phyloP scores from a whole-genome alignment of 2,113 vertebrate genomes.

The Scortum barcoo region DNA sequence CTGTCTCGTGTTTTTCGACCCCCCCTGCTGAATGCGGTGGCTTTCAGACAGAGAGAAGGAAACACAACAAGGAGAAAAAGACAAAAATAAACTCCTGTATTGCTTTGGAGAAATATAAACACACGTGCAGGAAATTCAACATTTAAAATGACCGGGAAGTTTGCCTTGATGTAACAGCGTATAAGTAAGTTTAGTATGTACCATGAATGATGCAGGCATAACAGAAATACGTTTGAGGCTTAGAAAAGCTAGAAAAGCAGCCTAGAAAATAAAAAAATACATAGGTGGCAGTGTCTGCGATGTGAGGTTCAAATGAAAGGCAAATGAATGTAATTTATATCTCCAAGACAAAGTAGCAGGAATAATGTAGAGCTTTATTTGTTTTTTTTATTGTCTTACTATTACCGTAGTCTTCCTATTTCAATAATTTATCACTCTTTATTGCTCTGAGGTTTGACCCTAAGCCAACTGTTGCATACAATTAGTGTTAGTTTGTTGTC shows the following conservation, averaged over 20 bases:
- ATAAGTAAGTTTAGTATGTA: too few species aligned
- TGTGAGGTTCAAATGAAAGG: too few species aligned
- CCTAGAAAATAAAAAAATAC: not conserved
- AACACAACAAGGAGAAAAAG: not conserved
- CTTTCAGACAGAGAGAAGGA: not conserved
- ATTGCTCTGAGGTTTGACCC: not conserved
- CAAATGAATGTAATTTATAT: not conserved
- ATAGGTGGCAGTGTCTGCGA: not conserved
- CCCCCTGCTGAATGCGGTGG: not conserved
- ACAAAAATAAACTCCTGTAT: not conserved
- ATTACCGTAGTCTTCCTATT: not conserved
- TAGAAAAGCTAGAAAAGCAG: too few species aligned
- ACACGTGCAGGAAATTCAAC: not conserved
- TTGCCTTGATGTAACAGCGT: not conserved
- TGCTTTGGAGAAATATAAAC: not conserved
- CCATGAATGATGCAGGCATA: not conserved
- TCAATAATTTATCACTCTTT: not conserved
- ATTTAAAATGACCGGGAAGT: not conserved
- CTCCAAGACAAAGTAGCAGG: not conserved
- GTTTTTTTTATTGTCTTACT: not conserved
- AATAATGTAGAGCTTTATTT: not conserved
- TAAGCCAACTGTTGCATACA: not conserved
- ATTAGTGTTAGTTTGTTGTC: not conserved
- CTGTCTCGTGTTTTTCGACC: slow-evolving; percentile 9
- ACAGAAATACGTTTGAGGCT: not conserved